Base-by-base conservation (phyloP, 2,797 vertebrate species). In the Rhadinocentrus ornatus region DNA sequence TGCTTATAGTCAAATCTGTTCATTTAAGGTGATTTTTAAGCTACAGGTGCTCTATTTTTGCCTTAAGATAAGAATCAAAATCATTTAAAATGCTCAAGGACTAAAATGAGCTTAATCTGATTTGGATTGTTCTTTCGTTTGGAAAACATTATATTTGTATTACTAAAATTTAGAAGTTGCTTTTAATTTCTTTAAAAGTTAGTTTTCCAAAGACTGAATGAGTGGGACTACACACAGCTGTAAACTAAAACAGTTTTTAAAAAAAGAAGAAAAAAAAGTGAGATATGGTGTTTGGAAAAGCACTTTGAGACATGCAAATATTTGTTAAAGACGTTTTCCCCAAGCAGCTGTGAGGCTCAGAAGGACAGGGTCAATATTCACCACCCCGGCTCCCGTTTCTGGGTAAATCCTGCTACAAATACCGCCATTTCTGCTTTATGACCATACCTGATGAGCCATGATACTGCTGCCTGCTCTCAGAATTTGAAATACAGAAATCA, bases 391-490 rank as follows among this genome's bases (percentile, higher is more conserved):
- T 77, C 54, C 73, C 32, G 54, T 80, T 78, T 85, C 29, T 16
- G 46, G 83, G 69, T 63, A 82, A 85, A 82, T 84, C 52, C 26
- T 0, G 82, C 89, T 89, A 89, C 86, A 90, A 91, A 91, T 89
- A 90, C 75, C 77, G 48, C 11, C 16, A 2, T 77, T 50, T 67
- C 84, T 58, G 75, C 78, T 88, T 87, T 87, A 87, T 73, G 82
- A 86, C 65, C 89, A 82, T 82, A 86, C 77, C 78, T 78, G 88
- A 91, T 88, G 85, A 90, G 86, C 75, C 71, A 54, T 86, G 88
- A 84, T 83, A 44, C 80, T 68, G 81, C 81, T 48, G 77, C 76
- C 80, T 72, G 84, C 82, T 71, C 85, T 79, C 62, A 53, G 77
- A 84, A 86, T 72, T 75, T 55, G 1, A 39, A n/a, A 73, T 63